These are phyloP conservation scores for Brevimyrus niger DNA, from an alignment of 2,113 vertebrate species.

Conservation along the genomic window DNA sequence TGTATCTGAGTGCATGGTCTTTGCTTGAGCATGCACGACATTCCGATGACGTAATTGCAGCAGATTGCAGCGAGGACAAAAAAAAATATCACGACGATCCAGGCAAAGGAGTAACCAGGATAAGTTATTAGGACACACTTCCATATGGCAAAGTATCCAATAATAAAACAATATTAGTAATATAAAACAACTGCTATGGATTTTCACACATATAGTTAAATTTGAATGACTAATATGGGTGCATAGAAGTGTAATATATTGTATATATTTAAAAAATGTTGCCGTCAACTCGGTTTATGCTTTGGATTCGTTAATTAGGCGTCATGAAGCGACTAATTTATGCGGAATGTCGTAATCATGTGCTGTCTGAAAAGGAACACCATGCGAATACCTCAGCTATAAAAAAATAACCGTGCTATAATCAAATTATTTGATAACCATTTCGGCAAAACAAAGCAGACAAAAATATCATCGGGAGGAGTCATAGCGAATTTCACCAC, in stretches of 20 bases:
- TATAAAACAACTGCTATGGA: background rate
- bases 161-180: background rate
- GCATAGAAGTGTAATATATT: background rate
- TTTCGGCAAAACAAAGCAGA: background rate
- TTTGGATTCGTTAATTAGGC: background rate
- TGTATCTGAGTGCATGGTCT: background rate
- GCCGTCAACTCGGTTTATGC: background rate
- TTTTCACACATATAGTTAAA: background rate
- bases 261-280: background rate
- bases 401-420: background rate
- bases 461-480: background rate
- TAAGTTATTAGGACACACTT: background rate
- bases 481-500: background rate
- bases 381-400: background rate
- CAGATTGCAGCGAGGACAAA: slow-evolving; percentile 17
- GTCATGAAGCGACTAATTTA: background rate
- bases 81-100: slow-evolving; percentile 12
- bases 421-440: background rate
- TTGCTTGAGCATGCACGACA: slow-evolving; percentile 1
- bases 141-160: background rate
- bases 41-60: slow-evolving; percentile 20
- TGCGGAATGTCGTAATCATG: background rate
- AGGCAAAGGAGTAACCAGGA: background rate
- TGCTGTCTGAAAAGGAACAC: background rate
- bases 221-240: background rate